These are phyloP conservation scores for Popillia japonica DNA, from an alignment of 1,140 invertebrate species.

Conservation along the genomic window DNA sequence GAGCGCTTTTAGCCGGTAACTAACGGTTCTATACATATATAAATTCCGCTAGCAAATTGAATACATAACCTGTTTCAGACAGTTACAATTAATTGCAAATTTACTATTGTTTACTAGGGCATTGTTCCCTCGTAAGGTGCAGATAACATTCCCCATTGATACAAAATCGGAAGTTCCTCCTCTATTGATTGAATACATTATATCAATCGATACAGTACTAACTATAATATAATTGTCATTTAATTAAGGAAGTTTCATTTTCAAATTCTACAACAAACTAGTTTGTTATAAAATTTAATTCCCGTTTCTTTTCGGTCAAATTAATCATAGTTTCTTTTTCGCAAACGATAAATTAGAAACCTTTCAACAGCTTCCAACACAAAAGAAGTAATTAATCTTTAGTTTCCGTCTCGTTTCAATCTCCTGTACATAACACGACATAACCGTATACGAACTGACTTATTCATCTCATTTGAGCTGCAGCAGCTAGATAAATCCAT, in stretches of 20 bases:
- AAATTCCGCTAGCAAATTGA: too few relatives aligned
- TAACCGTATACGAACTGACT: background rate
- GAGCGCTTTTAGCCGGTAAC: too few relatives aligned
- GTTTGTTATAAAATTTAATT: too few relatives aligned
- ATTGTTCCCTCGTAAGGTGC: background rate
- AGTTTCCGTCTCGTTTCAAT: too few relatives aligned
- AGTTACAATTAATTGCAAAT: conserved; percentile 4
- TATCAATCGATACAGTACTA: background rate
- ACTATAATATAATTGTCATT: background rate
- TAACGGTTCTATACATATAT: too few relatives aligned
- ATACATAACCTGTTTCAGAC: background rate
- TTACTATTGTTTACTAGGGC: background rate
- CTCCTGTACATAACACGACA: too few relatives aligned
- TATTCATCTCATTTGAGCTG: background rate
- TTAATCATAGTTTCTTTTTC: too few relatives aligned
- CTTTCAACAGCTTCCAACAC: too few relatives aligned
- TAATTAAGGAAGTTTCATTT: background rate
- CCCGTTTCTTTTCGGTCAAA: too few relatives aligned
- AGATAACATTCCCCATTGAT: background rate
- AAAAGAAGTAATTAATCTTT: too few relatives aligned
- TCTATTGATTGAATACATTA: background rate
- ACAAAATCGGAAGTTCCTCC: background rate
- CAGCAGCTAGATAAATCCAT: background rate
- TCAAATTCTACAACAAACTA: too few relatives aligned
- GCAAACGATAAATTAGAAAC: too few relatives aligned